Evolutionary conservation across 2,888 invertebrate species (phyloP).

Genomic region (Cephus runcator): DNA sequence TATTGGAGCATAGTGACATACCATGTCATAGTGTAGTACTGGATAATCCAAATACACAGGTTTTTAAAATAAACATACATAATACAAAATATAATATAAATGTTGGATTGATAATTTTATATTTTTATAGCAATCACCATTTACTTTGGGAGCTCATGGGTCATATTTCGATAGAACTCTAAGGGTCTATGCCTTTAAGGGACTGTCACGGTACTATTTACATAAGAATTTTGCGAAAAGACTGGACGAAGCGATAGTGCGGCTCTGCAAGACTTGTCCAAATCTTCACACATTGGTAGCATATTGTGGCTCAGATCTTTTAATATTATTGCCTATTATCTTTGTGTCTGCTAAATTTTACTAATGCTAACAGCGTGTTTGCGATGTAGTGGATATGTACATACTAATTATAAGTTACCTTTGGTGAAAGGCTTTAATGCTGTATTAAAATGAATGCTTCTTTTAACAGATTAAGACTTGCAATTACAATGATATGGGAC

Average conservation of each 20-base stretch:
- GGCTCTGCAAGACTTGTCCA: constrained; percentile 75
- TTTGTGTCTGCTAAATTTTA: constrained; percentile 15
- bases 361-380: constrained; percentile 18
- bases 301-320: constrained; percentile 40
- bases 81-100: background rate
- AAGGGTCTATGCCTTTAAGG: constrained; percentile 75
- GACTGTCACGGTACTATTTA: constrained; percentile 74
- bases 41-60: constrained; percentile 56
- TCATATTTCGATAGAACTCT: constrained; percentile 67
- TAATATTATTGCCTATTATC: constrained; percentile 17
- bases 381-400: constrained; percentile 31
- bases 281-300: constrained; percentile 76
- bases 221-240: constrained; percentile 77
- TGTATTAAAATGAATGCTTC: background rate
- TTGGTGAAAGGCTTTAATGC: background rate
- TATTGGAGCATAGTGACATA: constrained; percentile 49
- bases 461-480: background rate
- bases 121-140: constrained; percentile 42
- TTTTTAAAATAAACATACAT: constrained; percentile 20
- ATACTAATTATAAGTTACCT: background rate
- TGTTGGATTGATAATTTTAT: background rate
- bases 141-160: constrained; percentile 50
- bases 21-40: constrained; percentile 60
- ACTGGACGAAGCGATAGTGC: constrained; percentile 75
- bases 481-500: background rate